Evolutionary conservation across 2,888 invertebrate genomes (phyloP).

Genomic region (Philopedon plagiatum): DNA sequence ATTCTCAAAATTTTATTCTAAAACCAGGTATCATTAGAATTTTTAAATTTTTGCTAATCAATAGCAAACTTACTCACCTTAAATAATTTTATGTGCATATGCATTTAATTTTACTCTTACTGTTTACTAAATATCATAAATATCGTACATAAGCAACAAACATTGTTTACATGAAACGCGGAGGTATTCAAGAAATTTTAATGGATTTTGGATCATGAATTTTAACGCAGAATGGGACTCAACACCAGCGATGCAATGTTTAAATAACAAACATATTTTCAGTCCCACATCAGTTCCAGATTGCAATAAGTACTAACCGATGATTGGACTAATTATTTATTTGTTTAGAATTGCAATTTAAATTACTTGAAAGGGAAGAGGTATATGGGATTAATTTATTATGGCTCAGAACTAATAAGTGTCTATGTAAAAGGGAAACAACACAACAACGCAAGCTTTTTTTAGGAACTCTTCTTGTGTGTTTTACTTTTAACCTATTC

Average conservation of each 20-base stretch:
- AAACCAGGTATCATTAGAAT: too few species aligned
- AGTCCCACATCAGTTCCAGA: conserved; percentile 16
- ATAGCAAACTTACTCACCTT: too few species aligned
- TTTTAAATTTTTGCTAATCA: too few species aligned
- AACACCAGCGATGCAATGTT: conserved; percentile 30
- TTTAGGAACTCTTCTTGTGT: too few species aligned
- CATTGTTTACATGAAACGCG: conserved; percentile 16
- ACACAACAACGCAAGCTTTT: too few species aligned
- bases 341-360: conserved; percentile 17
- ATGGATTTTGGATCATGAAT: conserved; percentile 27
- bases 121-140: conserved; percentile 11
- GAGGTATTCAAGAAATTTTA: conserved; percentile 38
- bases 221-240: conserved; percentile 25
- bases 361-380: neutral
- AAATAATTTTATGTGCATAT: too few species aligned
- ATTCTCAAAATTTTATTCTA: too few species aligned
- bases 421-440: too few species aligned
- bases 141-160: conserved; percentile 2
- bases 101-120: conserved; percentile 13
- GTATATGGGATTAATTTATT: neutral
- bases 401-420: too few species aligned
- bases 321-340: conserved; percentile 37
- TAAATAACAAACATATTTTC: conserved; percentile 34
- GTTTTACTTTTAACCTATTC: too few species aligned
- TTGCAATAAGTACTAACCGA: conserved; percentile 25